Evolutionary conservation across 64 coral and sea anemone species (phyloP), one percentile per base, ranked within the genome.

Genomic region (Stichodactyla helianthus): DNA sequence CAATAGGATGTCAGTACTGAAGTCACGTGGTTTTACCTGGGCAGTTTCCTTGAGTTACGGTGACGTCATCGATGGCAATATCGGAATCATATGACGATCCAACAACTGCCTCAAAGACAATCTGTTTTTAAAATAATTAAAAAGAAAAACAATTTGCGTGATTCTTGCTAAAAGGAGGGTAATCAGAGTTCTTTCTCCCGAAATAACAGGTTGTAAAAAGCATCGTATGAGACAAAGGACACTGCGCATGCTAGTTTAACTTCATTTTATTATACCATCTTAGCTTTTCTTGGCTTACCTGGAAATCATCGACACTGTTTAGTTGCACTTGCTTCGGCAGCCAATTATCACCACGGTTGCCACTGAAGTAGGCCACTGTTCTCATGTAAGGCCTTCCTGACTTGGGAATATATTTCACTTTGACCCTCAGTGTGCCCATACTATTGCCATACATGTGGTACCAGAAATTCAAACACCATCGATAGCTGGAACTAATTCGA

Each of bases 371-470:
- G 82, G 84, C 87, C 19, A 95, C 10, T 15, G 14, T 67, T 77
- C 23, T 59, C 25, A 74, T 20, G 68, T 90, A 93, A 6, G 87
- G 85, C 5, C 84, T 86, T 7, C 58, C 53, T 10, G 82, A 59
- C 7, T 57, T 87, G 50, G 82, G 85, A 5, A 89, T 88, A 35
- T 87, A 93, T 20, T 74, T 92, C 4, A 53, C 5, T 5, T 54
- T 77, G 12, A 99, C 91, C 19, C 16, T 58, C 2, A 99, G 77
- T 19, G 90, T 26, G 6, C 97, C 93, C 50, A 92, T 85, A 59
- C 82, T 99, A 52, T 94, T 88, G 10, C 97, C 97, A 70, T 93
- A 95, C 80, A 99, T 91, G 78, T 99, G 97, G n/a, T 95, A 93
- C 93, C 93, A 99, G 88, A 99, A 99, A 0, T 59, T 90, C 54